These are phyloP conservation scores for Ranitomeya variabilis DNA, from an alignment of 2,113 vertebrate genomes.

Conservation along the genomic window DNA sequence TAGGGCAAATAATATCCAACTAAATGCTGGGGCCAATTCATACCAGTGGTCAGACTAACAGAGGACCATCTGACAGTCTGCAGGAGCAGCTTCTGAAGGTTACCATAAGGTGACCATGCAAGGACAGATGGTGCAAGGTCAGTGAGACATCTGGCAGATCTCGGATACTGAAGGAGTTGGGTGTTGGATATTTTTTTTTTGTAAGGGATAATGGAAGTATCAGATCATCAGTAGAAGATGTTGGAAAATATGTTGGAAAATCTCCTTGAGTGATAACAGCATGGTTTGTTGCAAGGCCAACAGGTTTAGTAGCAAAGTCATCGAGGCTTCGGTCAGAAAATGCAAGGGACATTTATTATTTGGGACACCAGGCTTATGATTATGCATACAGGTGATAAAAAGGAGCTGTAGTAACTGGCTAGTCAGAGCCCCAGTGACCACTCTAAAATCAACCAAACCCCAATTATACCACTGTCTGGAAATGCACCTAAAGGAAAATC, in stretches of 20 bases:
- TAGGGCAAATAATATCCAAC: background rate
- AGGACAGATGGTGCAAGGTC: constrained; percentile 2
- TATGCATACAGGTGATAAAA: no score
- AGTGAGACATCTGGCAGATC: background rate
- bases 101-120: background rate
- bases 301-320: background rate
- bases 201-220: background rate
- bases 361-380: no score
- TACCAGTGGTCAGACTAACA: background rate
- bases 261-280: background rate
- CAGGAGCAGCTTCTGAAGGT: background rate
- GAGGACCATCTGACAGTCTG: background rate
- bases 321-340: background rate
- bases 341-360: background rate
- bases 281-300: background rate
- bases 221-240: background rate
- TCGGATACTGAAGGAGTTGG: background rate
- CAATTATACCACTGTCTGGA: no score
- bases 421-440: no score
- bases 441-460: no score
- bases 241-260: background rate
- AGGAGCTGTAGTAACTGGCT: no score
- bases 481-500: no score
- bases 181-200: background rate
- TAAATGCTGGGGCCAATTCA: background rate